Percentiles rank a stretch among this genome's conserved stretches.
phyloP scores from a whole-genome alignment of 1,140 invertebrate species.

The Whitmania pigra region DNA sequence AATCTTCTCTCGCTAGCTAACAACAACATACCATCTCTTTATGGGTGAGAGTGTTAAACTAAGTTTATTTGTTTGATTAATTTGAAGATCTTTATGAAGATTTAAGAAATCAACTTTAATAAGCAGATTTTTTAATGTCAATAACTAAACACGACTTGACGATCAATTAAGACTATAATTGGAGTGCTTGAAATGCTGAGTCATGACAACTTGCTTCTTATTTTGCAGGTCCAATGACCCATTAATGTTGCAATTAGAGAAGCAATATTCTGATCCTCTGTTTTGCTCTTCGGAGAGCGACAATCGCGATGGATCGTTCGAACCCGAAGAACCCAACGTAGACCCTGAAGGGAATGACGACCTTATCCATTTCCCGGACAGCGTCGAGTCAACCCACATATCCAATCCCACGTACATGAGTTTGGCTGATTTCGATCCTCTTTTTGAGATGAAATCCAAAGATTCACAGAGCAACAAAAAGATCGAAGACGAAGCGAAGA shows the following conservation, averaged over 20 bases:
- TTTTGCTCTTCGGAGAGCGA: too few species aligned
- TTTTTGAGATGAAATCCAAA: conserved; percentile 11
- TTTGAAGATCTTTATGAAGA: too few species aligned
- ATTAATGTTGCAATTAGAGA: background rate
- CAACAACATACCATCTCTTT: too few species aligned
- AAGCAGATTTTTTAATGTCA: too few species aligned
- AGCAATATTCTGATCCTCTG: background rate
- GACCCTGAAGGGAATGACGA: conserved; percentile 10
- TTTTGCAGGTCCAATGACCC: background rate
- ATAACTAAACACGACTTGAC: too few species aligned
- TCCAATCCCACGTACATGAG: conserved; percentile 17
- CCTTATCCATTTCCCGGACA: conserved; percentile 19
- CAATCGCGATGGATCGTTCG: too few species aligned
- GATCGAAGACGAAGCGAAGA: background rate
- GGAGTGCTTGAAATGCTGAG: background rate
- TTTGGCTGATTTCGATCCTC: conserved; percentile 25
- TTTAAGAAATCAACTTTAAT: too few species aligned
- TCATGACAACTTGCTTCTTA: background rate
- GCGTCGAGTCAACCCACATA: background rate
- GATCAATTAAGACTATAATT: too few species aligned
- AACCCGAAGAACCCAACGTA: background rate
- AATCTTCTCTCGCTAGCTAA: too few species aligned
- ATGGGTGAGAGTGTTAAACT: background rate
- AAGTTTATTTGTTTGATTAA: background rate
- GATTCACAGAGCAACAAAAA: background rate